Conservation (phyloP, 2,797 vertebrate genomes). For the Phoxinus dragarum region DNA sequence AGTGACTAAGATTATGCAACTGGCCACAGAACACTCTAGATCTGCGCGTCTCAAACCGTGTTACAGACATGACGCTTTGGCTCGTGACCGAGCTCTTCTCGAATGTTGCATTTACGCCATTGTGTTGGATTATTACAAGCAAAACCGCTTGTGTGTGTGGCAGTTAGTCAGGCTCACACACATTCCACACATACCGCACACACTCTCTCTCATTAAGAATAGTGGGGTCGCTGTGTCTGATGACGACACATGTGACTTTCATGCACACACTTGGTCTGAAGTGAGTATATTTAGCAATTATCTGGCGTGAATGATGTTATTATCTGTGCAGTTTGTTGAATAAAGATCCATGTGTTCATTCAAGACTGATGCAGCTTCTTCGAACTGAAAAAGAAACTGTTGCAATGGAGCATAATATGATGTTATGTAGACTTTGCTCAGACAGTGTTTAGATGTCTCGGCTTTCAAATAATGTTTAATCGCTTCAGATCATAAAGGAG, state of each 20-base stretch:
- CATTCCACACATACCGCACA: not conserved
- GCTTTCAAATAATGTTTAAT: not conserved
- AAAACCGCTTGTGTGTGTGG: not conserved
- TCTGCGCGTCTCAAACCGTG: not conserved
- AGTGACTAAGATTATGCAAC: not conserved
- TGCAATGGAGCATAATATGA: too few species aligned
- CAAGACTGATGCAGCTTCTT: not conserved
- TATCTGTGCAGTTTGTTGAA: not conserved
- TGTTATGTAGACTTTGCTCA: not conserved
- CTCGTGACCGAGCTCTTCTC: not conserved
- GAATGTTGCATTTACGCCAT: not conserved
- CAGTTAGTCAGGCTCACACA: not conserved
- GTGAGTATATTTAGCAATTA: not conserved
- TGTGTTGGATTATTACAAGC: not conserved
- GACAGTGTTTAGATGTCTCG: not conserved
- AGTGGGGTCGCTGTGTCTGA: not conserved
- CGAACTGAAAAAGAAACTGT: not conserved
- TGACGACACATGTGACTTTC: constrained; percentile 24
- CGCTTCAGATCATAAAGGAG: not conserved
- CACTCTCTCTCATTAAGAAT: not conserved
- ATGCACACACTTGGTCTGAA: not conserved
- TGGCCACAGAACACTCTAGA: not conserved
- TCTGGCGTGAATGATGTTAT: not conserved
- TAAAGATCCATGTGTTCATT: not conserved
- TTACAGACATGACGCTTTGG: not conserved